Evolutionary conservation across 2,797 vertebrate species (phyloP).

Genomic region (Paedocypris micromegethes): DNA sequence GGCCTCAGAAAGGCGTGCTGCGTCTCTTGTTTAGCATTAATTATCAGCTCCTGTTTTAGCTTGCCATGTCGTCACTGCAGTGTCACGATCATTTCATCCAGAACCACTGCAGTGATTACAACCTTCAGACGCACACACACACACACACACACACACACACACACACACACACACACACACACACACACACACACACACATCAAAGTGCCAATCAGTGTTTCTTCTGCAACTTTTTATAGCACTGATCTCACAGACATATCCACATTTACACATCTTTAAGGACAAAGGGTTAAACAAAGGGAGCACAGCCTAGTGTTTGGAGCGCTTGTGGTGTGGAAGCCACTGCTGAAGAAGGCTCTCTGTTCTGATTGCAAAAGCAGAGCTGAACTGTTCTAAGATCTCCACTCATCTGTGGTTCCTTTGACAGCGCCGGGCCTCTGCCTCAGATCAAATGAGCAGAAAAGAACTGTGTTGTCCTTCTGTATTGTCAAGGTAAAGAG

Average conservation of each 20-base stretch:
- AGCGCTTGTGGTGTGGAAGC: too few relatives aligned
- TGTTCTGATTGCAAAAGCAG: conserved; percentile 48
- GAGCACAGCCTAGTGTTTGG: too few relatives aligned
- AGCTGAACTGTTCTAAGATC: neutral
- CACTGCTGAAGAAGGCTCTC: conserved; percentile 5
- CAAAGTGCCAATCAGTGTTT: too few relatives aligned
- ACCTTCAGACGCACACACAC: neutral
- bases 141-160: neutral
- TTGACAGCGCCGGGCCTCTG: conserved; percentile 11
- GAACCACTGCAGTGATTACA: too few relatives aligned
- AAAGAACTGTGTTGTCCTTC: neutral
- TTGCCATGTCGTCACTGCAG: conserved; percentile 15
- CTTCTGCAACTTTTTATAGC: too few relatives aligned
- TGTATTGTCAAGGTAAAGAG: too few relatives aligned
- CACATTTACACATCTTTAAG: too few relatives aligned
- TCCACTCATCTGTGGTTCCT: conserved; percentile 14
- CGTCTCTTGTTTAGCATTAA: conserved; percentile 43
- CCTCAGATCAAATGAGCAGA: neutral
- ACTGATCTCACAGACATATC: too few relatives aligned
- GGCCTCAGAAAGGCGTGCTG: conserved; percentile 31
- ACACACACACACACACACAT: too few relatives aligned
- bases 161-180: too few relatives aligned
- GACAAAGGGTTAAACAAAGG: too few relatives aligned
- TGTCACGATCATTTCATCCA: neutral
- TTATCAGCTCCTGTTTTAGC: conserved; percentile 44